A percentile compares a stretch with the other conserved stretches of the same genome.
These are phyloP conservation scores for Limnothrissa miodon DNA, from an alignment of 2,113 vertebrate genomes.

Conservation along the genomic window DNA sequence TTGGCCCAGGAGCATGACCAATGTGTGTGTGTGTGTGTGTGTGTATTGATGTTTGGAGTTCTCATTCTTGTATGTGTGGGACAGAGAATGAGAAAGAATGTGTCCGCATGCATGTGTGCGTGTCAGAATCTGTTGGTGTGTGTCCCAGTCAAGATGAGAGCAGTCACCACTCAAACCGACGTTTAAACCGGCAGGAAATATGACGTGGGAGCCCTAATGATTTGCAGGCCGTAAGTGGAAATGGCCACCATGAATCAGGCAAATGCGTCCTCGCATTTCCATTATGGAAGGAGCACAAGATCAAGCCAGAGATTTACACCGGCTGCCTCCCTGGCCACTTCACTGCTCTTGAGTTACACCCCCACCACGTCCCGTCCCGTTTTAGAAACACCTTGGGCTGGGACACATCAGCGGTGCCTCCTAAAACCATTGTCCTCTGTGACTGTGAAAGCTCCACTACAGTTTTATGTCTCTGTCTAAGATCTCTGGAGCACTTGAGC, in stretches of 20 bases:
- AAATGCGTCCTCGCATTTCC: slow-evolving; percentile 65
- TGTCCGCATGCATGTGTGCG: neutral
- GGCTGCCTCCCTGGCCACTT: slow-evolving; percentile 20
- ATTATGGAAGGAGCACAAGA: slow-evolving; percentile 58
- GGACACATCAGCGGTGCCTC: neutral
- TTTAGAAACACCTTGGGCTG: neutral
- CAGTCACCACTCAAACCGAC: slow-evolving; percentile 20
- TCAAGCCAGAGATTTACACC: slow-evolving; percentile 61
- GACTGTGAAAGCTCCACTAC: neutral
- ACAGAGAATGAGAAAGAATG: neutral
- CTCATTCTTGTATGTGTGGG: neutral
- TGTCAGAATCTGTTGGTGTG: too few species aligned
- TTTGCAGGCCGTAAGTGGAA: slow-evolving; percentile 64
- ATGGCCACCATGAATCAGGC: slow-evolving; percentile 67
- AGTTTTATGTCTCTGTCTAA: neutral
- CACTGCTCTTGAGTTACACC: neutral
- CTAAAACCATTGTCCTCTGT: neutral
- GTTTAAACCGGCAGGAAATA: slow-evolving; percentile 54
- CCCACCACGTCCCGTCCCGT: too few species aligned
- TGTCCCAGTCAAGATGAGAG: neutral
- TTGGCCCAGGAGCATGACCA: neutral
- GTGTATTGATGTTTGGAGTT: neutral
- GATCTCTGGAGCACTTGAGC: neutral
- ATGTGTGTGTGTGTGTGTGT: neutral
- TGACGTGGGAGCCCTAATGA: slow-evolving; percentile 62